A percentile compares a stretch with the other conserved stretches of the same genome.
Conservation (phyloP, 2,797 vertebrate genomes). For the Aphelocoma californica region DNA sequence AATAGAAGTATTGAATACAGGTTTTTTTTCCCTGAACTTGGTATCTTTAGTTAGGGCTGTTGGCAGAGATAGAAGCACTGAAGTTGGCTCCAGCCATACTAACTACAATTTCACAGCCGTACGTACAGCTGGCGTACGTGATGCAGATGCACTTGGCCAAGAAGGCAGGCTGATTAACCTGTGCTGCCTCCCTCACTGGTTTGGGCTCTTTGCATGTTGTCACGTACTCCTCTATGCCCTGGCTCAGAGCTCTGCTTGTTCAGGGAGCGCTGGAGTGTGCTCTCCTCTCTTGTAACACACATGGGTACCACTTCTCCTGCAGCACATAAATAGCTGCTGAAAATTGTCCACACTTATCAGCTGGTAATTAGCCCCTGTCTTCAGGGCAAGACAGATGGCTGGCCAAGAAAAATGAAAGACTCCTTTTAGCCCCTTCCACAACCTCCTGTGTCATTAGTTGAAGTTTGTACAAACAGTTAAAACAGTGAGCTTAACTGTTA, state of each 20-base stretch:
- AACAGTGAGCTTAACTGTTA: background rate
- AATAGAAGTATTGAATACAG: background rate
- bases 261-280: background rate
- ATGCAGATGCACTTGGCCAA: background rate
- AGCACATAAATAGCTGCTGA: background rate
- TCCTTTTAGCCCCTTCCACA: background rate
- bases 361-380: background rate
- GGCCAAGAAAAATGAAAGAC: background rate
- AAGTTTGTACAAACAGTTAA: background rate
- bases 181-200: background rate
- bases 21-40: background rate
- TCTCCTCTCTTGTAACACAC: background rate
- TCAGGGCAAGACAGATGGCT: background rate
- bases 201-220: background rate
- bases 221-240: background rate
- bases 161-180: background rate
- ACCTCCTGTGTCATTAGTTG: background rate
- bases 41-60: background rate
- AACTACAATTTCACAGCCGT: background rate
- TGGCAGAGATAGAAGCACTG: background rate
- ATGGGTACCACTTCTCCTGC: background rate
- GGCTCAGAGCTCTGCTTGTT: background rate
- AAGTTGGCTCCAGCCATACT: background rate
- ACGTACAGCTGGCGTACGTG: rapidly evolving
- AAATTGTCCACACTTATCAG: background rate